Evolutionary conservation across 92 coral and sea anemone genomes (phyloP), one percentile per base, ranked within the genome.

Genomic region (Umimayanthus chanpuru): DNA sequence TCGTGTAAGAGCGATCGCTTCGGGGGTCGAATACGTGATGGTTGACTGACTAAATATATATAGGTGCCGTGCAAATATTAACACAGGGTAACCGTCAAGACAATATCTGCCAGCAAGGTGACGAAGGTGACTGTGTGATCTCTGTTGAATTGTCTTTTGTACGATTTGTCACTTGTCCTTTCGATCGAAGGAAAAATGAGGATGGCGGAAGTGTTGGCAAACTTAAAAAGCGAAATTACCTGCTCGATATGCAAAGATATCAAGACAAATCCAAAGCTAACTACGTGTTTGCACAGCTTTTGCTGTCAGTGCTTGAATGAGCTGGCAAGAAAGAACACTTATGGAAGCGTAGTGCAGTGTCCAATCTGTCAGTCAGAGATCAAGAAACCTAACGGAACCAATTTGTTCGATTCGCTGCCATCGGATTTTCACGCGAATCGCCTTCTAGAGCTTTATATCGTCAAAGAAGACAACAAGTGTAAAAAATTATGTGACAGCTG

Each of bases 361-460:
- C 98, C 98, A 55, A 85, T 95, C 81, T 95, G 98, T 58, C 86
- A 86, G 68, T 91, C 94, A 38, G 98, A 95, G 70, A 82, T 88
- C 58, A 89, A 91, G 73, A 88, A 94, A 55, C 85, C 91, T 32
- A 79, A 81, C 25, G 90, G 87, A 29, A 50, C 79, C 29, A 77
- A 82, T 6, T 49, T 81, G 39, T 85, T 90, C 87, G 76, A 89
- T 2, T 73, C 89, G 0, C 89, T 86, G 15, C 93, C 98, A n/a
- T 85, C 89, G 36, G 88, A 93, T 80, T 85, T 95, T 39, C 95
- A 95, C 85, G 76, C 92, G n/a, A 86, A 14, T 20, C 90, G 98
- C 20, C 83, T 93, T 40, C 92, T 95, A 0, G 96, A 93, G 21
- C 66, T 95, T 12, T 88, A 86, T 81, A 68, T 72, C 67, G 90